Percentiles rank a stretch among this genome's conserved stretches.
Evolutionary conservation across 2,888 invertebrate genomes (phyloP).

Genomic region (Pandemis cinnamomeana): DNA sequence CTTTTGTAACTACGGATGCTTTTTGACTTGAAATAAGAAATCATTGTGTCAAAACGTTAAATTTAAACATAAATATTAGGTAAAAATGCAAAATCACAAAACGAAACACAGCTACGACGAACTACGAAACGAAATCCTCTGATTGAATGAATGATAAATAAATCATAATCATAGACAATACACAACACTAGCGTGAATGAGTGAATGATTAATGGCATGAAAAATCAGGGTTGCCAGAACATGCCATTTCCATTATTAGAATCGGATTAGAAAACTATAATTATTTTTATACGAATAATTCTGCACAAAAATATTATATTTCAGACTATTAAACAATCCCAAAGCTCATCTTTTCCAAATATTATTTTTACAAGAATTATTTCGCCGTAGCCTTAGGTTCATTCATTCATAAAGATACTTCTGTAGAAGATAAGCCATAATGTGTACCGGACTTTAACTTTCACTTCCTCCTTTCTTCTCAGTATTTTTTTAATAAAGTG

Average conservation of each 20-base stretch:
- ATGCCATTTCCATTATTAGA: not conserved
- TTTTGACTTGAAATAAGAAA: slow-evolving; percentile 58
- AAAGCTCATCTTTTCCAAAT: not conserved
- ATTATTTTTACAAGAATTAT: not conserved
- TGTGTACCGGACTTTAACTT: slow-evolving; percentile 47
- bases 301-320: not conserved
- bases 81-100: slow-evolving; percentile 67
- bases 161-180: slow-evolving; percentile 38
- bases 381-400: not conserved
- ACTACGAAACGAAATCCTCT: slow-evolving; percentile 67
- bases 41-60: slow-evolving; percentile 68
- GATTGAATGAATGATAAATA: slow-evolving; percentile 41
- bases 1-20: slow-evolving; percentile 55
- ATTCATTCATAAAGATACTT: not conserved
- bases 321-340: not conserved
- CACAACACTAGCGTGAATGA: slow-evolving; percentile 35
- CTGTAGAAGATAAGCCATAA: not conserved
- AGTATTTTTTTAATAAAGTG: slow-evolving; percentile 32
- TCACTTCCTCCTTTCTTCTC: slow-evolving; percentile 51
- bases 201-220: slow-evolving; percentile 8
- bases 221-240: slow-evolving; percentile 18
- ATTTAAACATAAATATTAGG: slow-evolving; percentile 64
- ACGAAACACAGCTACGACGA: slow-evolving; percentile 70
- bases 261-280: slow-evolving; percentile 22
- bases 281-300: not conserved